Evolutionary conservation across 2,888 invertebrate genomes (phyloP).

Genomic region (Scaptomyza caliginosa): DNA sequence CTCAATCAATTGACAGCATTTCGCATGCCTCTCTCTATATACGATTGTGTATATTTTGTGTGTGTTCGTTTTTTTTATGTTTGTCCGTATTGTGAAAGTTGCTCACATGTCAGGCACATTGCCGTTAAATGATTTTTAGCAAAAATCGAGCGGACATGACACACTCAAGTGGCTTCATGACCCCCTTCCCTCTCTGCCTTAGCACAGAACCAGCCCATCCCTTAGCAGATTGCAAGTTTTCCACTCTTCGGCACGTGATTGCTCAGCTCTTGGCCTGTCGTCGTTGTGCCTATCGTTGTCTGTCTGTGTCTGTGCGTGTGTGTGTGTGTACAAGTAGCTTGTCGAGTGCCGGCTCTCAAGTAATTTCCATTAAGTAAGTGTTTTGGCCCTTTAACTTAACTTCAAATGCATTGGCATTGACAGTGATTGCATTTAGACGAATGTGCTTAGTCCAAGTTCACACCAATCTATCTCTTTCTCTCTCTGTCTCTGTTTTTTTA

Average conservation of each 20-base stretch:
- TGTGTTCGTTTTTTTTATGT: not conserved
- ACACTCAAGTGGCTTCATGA: conserved; percentile 71
- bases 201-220: not conserved
- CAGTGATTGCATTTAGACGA: conserved; percentile 68
- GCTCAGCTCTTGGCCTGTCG: conserved; percentile 55
- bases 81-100: conserved; percentile 28
- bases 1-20: conserved; percentile 71
- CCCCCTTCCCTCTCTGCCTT: not conserved
- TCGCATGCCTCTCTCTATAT: conserved; percentile 31
- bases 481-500: not conserved
- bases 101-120: conserved; percentile 69
- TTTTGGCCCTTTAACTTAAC: conserved; percentile 67
- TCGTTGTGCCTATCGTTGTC: conserved; percentile 47
- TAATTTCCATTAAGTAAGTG: conserved; percentile 80
- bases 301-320: conserved; percentile 13
- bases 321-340: conserved; percentile 51
- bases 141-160: conserved; percentile 78
- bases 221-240: conserved; percentile 5
- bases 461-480: not conserved
- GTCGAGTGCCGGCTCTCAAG: conserved; percentile 60
- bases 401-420: conserved; percentile 65
- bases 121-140: conserved; percentile 78
- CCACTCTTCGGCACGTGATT: conserved; percentile 59
- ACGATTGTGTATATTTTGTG: conserved; percentile 15
- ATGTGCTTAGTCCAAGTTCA: conserved; percentile 5